Conservation (phyloP, 2,797 vertebrate genomes). For the Peromyscus melanophrys region DNA sequence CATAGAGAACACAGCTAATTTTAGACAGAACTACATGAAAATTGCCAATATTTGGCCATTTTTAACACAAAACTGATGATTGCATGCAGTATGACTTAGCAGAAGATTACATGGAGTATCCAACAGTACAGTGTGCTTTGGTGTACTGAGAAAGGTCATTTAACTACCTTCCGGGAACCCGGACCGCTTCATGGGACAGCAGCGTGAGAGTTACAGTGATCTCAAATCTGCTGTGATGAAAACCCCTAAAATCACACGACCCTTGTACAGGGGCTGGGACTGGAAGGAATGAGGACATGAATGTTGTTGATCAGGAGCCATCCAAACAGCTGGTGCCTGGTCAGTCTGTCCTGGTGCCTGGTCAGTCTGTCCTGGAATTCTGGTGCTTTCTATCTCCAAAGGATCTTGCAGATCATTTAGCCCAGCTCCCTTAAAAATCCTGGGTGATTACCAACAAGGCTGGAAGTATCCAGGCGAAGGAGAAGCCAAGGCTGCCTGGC, state of each 20-base stretch:
- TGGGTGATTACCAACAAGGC: conserved; percentile 71
- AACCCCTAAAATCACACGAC: neutral
- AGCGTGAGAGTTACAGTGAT: neutral
- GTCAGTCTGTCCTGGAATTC: neutral
- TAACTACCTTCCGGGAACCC: neutral
- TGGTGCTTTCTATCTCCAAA: neutral
- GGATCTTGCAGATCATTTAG: conserved; percentile 3
- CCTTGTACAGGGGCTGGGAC: neutral
- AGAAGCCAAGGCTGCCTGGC: conserved; percentile 64
- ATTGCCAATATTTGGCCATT: neutral
- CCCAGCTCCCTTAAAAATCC: conserved; percentile 59
- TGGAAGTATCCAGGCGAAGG: conserved; percentile 65
- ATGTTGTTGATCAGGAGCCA: neutral
- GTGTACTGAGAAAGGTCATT: neutral
- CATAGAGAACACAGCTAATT: neutral
- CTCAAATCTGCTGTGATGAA: neutral
- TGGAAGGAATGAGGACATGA: neutral
- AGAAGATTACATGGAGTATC: neutral
- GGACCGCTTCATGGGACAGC: neutral
- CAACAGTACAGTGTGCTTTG: neutral
- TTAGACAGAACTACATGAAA: conserved; percentile 24
- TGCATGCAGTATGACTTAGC: neutral
- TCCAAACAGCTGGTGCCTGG: neutral
- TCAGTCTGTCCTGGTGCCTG: neutral
- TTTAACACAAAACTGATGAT: neutral